Conservation (phyloP, 2,113 vertebrate genomes). For the Cyprinodon variegatus region DNA sequence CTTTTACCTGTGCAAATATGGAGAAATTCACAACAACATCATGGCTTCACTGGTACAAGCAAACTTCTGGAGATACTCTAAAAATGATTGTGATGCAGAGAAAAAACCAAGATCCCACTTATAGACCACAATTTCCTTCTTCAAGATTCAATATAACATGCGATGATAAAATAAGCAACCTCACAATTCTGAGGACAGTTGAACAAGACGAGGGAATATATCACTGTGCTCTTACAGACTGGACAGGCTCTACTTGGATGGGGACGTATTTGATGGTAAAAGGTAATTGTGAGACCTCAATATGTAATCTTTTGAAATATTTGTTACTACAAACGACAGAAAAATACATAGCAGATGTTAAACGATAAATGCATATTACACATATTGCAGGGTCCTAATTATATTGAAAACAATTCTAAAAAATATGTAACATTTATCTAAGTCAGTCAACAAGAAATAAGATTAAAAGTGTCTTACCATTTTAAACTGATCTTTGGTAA, state of each 20-base stretch:
- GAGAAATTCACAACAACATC: rapidly evolving
- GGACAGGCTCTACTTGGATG: neutral
- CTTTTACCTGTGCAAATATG: slow-evolving; percentile 8
- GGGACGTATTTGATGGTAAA: slow-evolving; percentile 19
- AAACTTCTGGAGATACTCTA: slow-evolving; percentile 6
- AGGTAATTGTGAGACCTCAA: slow-evolving; percentile 11
- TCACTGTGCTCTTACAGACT: slow-evolving; percentile 26
- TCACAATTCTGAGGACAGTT: slow-evolving; percentile 27
- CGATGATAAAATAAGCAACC: neutral
- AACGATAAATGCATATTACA: no score
- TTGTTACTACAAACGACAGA: no score
- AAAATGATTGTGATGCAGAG: neutral
- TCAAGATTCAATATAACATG: rapidly evolving
- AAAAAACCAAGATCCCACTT: rapidly evolving
- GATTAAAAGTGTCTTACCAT: no score
- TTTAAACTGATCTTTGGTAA: no score
- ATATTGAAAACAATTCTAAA: no score
- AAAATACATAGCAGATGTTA: no score
- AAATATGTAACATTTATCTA: no score
- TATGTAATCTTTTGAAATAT: neutral
- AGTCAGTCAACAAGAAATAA: no score
- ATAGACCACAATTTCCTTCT: neutral
- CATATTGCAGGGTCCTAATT: no score
- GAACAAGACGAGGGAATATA: slow-evolving; percentile 21
- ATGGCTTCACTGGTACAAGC: slow-evolving; percentile 38